Evolutionary conservation across 2,797 vertebrate genomes (phyloP), one percentile per base, ranked within the genome.

Genomic region (Pangasius larnaudii): DNA sequence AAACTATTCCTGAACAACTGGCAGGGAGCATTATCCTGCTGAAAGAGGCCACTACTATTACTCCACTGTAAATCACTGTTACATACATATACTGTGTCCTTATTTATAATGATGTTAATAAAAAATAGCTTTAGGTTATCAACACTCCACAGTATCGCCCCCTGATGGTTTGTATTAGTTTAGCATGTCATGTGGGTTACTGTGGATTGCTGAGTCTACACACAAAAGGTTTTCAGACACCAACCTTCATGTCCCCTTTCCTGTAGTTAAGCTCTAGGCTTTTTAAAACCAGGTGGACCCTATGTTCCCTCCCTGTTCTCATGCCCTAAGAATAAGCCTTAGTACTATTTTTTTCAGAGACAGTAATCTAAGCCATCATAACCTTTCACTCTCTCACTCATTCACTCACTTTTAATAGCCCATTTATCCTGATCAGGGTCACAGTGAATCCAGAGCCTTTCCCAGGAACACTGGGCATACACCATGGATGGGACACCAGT

Each of bases 11-110:
- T n/a, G n/a, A n/a, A n/a, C n/a, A n/a, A n/a, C n/a, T n/a, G n/a
- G n/a, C n/a, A n/a, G n/a, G n/a, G n/a, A n/a, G n/a, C n/a, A n/a
- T n/a, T n/a, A n/a, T n/a, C n/a, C n/a, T n/a, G n/a, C n/a, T n/a
- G n/a, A n/a, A n/a, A n/a, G n/a, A n/a, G n/a, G n/a, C n/a, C n/a
- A n/a, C n/a, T n/a, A n/a, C n/a, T n/a, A n/a, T 92, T 92, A 93
- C 86, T 88, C 85, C 90, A 90, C 92, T 94, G 93, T 94, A 92
- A 88, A 88, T 81, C 88, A 83, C 58, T 90, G 56, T 81, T 85
- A 81, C 86, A 81, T 74, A 88, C 39, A 80, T 81, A 85, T n/a
- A 42, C 81, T 51, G 42, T 88, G 24, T 88, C 27, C 39, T 85
- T 88, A 88, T 88, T 88, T 88, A 82, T 88, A 88, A 39, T 74